These are phyloP conservation scores for Alethe castanea DNA, from an alignment of 2,113 vertebrate species.

Conservation along the genomic window DNA sequence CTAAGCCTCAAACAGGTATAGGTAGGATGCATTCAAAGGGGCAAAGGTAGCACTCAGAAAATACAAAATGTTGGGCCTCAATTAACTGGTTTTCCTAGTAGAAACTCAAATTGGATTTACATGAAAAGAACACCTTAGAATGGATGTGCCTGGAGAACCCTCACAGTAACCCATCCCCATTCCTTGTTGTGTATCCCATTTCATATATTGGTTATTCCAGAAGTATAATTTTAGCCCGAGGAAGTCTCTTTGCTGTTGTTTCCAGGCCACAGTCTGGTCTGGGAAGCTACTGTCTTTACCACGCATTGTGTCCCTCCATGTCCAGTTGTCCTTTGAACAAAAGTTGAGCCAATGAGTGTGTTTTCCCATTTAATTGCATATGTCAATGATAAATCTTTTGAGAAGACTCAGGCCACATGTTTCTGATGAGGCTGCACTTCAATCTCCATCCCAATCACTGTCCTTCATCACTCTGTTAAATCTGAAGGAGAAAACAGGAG, in stretches of 20 bases:
- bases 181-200: neutral
- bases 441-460: neutral
- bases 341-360: neutral
- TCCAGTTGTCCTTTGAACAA: neutral
- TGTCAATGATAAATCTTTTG: neutral
- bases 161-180: rapidly evolving
- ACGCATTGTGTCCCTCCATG: neutral
- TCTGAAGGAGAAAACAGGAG: neutral
- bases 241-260: neutral
- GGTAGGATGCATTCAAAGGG: neutral
- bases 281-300: neutral
- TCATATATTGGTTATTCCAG: neutral
- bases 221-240: neutral
- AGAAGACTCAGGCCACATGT: neutral
- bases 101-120: neutral
- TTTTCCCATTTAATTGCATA: neutral
- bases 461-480: neutral
- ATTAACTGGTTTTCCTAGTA: neutral
- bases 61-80: neutral
- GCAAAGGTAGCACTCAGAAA: neutral
- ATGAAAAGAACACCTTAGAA: neutral
- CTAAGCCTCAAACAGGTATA: neutral
- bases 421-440: neutral
- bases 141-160: neutral
- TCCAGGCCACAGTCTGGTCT: neutral